Percentiles rank a stretch among this genome's conserved stretches.
Conservation (phyloP, 2,797 vertebrate species). For the Pipistrellus pygmaeus region DNA sequence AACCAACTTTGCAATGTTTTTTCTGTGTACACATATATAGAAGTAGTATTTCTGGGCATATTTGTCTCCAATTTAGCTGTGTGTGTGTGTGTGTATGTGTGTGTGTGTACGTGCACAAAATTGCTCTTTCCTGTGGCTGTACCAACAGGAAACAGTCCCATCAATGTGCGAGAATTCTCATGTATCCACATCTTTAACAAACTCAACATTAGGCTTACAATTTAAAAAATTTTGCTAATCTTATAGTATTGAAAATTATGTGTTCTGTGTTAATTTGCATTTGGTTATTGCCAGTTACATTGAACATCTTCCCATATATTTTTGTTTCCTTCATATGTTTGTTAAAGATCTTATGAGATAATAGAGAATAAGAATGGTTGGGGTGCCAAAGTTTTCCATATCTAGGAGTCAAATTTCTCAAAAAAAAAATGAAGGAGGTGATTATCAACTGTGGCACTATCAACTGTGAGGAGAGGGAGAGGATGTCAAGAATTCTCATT, state of each 20-base stretch:
- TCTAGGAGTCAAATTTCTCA: neutral
- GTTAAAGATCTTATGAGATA: neutral
- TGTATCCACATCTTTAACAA: neutral
- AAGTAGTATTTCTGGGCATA: neutral
- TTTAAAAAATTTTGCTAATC: neutral
- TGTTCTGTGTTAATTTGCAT: conserved; percentile 24
- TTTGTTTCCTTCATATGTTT: neutral
- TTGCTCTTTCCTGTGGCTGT: neutral
- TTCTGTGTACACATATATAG: neutral
- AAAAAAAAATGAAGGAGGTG: neutral
- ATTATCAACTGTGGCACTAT: neutral
- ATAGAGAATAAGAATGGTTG: neutral
- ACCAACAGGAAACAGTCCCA: neutral
- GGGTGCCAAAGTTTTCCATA: neutral
- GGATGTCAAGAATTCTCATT: neutral
- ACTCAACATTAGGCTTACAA: neutral
- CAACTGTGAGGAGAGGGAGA: neutral
- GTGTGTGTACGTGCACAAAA: neutral
- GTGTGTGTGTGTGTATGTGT: no score
- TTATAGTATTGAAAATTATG: neutral
- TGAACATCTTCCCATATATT: neutral
- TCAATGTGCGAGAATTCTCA: neutral
- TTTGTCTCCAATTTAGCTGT: neutral
- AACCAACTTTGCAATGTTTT: conserved; percentile 20
- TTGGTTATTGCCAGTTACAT: neutral